Percentiles rank a stretch among this genome's conserved stretches.
Conservation (phyloP, 1,140 invertebrate species). For the Lamellibrachia luymesi region DNA sequence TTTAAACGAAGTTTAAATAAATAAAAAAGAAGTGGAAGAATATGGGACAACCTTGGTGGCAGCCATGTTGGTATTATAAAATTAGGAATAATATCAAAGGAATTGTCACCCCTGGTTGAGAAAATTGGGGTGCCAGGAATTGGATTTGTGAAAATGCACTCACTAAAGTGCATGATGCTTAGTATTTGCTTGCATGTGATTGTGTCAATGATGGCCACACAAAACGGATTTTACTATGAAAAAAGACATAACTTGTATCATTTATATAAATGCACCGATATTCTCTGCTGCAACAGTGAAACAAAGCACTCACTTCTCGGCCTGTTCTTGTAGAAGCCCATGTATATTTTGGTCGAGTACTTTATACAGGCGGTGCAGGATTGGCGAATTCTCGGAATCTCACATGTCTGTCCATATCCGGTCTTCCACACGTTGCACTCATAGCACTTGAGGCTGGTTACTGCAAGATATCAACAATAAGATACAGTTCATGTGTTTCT, state of each 20-base stretch:
- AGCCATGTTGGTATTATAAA: not conserved
- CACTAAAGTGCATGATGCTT: no score
- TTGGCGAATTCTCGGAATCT: constrained; percentile 22
- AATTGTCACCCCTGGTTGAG: not conserved
- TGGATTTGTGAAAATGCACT: not conserved
- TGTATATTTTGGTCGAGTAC: constrained; percentile 26
- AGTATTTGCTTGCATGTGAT: not conserved
- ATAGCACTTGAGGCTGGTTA: constrained; percentile 16
- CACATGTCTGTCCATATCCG: constrained; percentile 27
- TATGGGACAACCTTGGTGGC: not conserved
- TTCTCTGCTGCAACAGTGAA: not conserved
- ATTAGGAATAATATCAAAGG: not conserved
- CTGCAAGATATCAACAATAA: not conserved
- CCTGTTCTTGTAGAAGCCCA: constrained; percentile 30
- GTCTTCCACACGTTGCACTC: constrained; percentile 32
- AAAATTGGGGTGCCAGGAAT: no score
- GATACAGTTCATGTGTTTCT: not conserved
- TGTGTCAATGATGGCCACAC: not conserved
- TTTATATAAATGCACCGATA: not conserved
- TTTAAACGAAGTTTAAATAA: not conserved
- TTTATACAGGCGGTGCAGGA: constrained; percentile 27
- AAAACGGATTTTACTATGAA: not conserved
- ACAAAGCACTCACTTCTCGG: constrained; percentile 27
- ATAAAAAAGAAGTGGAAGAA: constrained; percentile 15
- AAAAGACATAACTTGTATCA: not conserved